These are phyloP conservation scores for Leptatherina wallacei DNA, from an alignment of 2,797 vertebrate genomes.

Conservation along the genomic window DNA sequence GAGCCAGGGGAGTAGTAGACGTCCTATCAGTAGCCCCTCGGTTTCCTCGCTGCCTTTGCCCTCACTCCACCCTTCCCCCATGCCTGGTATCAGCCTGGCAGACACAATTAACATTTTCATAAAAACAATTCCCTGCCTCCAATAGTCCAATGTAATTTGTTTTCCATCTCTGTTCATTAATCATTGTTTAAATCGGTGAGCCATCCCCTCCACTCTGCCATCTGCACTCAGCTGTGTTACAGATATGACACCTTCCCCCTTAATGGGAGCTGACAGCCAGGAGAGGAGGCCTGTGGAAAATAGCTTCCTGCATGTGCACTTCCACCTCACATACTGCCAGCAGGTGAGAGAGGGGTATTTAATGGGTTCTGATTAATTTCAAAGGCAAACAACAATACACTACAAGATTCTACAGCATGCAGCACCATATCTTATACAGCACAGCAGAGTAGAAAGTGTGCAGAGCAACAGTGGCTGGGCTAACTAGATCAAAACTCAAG, in stretches of 20 bases:
- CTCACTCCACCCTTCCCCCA: slow-evolving; percentile 73
- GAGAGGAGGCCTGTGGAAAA: slow-evolving; percentile 98
- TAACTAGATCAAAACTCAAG: slow-evolving; percentile 37
- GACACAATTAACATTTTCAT: slow-evolving; percentile 99
- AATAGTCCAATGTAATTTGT: slow-evolving; percentile 99
- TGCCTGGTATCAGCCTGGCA: slow-evolving; percentile 89
- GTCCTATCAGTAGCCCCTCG: slow-evolving; percentile 73
- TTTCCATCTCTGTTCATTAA: slow-evolving; percentile 99
- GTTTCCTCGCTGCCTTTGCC: slow-evolving; percentile 68
- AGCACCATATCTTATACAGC: slow-evolving; percentile 17
- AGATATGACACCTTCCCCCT: slow-evolving; percentile 99
- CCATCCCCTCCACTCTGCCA: slow-evolving; percentile 99
- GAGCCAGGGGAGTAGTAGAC: slow-evolving; percentile 75
- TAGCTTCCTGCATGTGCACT: slow-evolving; percentile 99
- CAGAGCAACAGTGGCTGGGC: slow-evolving; percentile 9
- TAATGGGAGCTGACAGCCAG: slow-evolving; percentile 99
- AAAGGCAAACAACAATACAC: slow-evolving; percentile 88
- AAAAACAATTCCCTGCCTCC: slow-evolving; percentile 99
- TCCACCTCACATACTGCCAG: slow-evolving; percentile 97
- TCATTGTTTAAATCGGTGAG: slow-evolving; percentile 99
- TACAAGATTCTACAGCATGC: slow-evolving; percentile 70
- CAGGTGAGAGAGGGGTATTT: slow-evolving; percentile 99
- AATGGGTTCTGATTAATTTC: slow-evolving; percentile 83
- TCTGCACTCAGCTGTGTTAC: slow-evolving; percentile 99
- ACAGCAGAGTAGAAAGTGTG: not conserved